Evolutionary conservation across 2,888 invertebrate genomes (phyloP).

Genomic region (Torymus auratus): DNA sequence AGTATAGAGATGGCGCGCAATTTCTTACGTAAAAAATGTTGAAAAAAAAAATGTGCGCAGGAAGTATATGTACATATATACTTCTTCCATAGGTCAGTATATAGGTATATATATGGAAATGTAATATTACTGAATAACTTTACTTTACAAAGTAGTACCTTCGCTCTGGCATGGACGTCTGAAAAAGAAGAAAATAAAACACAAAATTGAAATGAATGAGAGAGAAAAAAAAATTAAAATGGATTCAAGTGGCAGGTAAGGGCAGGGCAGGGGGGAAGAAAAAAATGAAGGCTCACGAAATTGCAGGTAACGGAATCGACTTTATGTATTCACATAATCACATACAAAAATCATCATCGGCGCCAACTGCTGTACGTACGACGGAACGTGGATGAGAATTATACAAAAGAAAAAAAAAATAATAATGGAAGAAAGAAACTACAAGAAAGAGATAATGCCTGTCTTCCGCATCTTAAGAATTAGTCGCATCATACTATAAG

Average conservation of each 20-base stretch:
- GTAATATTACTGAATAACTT: conserved; percentile 52
- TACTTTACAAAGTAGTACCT: conserved; percentile 56
- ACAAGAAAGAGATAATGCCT: too few species aligned
- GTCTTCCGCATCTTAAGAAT: not conserved
- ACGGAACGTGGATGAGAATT: too few species aligned
- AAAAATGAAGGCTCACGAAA: conserved; percentile 5
- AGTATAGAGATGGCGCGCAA: not conserved
- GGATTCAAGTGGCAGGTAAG: not conserved
- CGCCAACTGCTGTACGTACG: too few species aligned
- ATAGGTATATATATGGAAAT: conserved; percentile 33
- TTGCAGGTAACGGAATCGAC: conserved; percentile 43
- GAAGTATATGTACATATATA: not conserved
- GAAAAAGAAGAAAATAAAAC: conserved; percentile 57
- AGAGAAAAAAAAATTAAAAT: conserved; percentile 49
- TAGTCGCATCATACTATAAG: conserved; percentile 14
- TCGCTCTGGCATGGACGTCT: conserved; percentile 50
- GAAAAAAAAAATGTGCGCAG: conserved; percentile 9
- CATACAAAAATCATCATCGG: conserved; percentile 22
- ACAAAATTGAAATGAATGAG: conserved; percentile 48
- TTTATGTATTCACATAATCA: conserved; percentile 45
- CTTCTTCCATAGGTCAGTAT: not conserved
- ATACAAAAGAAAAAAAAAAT: not conserved
- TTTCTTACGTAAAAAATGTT: conserved; percentile 32
- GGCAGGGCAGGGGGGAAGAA: conserved; percentile 5
- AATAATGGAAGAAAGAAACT: not conserved